Conservation (phyloP, 1,140 invertebrate species). For the Adelges cooleyi region DNA sequence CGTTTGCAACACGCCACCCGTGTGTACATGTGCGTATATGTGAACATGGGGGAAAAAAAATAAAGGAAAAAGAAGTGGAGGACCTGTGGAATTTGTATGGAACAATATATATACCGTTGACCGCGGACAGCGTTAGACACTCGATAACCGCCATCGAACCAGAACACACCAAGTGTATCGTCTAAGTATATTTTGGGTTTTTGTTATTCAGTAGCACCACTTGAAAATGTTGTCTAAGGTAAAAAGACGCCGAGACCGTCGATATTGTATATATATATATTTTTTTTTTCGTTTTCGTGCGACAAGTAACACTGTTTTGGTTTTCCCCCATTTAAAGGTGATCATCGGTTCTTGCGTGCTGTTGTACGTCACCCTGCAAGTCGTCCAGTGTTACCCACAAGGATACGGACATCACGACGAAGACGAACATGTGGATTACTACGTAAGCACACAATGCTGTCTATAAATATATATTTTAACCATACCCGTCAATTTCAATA, state of each 20-base stretch:
- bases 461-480: no score
- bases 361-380: neutral
- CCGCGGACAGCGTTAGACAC: neutral
- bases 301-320: neutral
- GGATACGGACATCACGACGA: conserved; percentile 24
- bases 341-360: conserved; percentile 12
- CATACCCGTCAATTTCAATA: no score
- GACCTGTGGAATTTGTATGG: neutral
- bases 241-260: neutral
- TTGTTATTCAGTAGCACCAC: neutral
- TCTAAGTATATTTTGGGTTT: no score
- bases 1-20: neutral
- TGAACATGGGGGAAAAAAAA: no score
- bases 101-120: conserved; percentile 11
- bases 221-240: conserved; percentile 8
- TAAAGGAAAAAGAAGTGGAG: conserved; percentile 25
- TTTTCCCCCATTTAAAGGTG: neutral
- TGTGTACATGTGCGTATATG: neutral
- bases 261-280: neutral
- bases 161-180: neutral
- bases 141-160: neutral
- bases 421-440: conserved; percentile 30
- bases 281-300: neutral
- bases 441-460: no score
- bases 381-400: conserved; percentile 3